A percentile compares a stretch with the other conserved stretches of the same genome.
These are phyloP conservation scores for Zoanthus sansibaricus DNA, from an alignment of 92 coral and sea anemone genomes.

Conservation along the genomic window DNA sequence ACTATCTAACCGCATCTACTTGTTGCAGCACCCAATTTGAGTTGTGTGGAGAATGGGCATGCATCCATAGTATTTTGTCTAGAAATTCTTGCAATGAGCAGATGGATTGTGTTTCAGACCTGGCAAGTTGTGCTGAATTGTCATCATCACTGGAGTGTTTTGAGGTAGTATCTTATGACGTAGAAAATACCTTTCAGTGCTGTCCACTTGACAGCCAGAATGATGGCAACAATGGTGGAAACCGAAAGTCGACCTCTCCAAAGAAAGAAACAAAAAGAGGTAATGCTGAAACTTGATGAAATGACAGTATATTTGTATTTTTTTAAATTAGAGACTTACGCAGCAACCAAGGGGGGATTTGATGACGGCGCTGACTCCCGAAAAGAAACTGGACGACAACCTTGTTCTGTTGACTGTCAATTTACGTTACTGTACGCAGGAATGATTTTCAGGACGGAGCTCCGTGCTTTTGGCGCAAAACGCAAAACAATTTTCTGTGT, in stretches of 20 bases:
- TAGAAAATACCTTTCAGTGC: conserved; percentile 39
- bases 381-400: too few relatives aligned
- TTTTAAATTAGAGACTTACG: not conserved
- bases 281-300: not conserved
- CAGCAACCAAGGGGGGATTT: not conserved
- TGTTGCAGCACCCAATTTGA: not conserved
- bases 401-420: too few relatives aligned
- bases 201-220: conserved; percentile 55
- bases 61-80: conserved; percentile 13
- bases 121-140: conserved; percentile 41
- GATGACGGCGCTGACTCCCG: too few relatives aligned
- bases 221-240: not conserved
- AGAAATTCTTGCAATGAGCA: not conserved
- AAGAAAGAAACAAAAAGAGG: conserved; percentile 60
- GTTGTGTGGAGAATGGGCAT: not conserved
- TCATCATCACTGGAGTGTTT: conserved; percentile 83
- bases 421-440: too few relatives aligned
- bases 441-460: too few relatives aligned
- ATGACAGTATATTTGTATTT: not conserved
- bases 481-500: too few relatives aligned
- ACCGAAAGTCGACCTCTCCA: conserved; percentile 64
- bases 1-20: not conserved
- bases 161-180: conserved; percentile 60
- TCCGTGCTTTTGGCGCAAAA: too few relatives aligned
- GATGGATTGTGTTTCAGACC: conserved; percentile 1